Evolutionary conservation across 2,888 invertebrate genomes (phyloP).

Genomic region (Hypolimnas misippus): DNA sequence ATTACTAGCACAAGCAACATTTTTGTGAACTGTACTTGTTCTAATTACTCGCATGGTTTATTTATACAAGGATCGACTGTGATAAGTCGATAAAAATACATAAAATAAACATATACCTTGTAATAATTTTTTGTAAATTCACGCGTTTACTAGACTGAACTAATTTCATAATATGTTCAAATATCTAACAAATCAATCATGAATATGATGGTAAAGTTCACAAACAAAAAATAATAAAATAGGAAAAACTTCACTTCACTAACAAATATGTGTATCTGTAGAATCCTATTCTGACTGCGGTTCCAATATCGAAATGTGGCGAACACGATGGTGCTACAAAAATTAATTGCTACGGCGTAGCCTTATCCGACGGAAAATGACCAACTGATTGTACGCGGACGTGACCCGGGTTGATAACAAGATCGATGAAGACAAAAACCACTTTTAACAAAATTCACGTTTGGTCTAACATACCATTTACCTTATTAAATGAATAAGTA

Average conservation of each 20-base stretch:
- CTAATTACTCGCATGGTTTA: too few species aligned
- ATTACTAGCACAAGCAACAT: background rate
- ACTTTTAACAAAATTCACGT: background rate
- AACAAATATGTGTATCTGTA: slow-evolving; percentile 18
- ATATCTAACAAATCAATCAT: too few species aligned
- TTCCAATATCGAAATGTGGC: slow-evolving; percentile 16
- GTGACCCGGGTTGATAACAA: slow-evolving; percentile 20
- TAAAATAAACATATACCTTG: too few species aligned
- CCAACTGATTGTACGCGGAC: slow-evolving; percentile 16
- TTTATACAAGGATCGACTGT: too few species aligned
- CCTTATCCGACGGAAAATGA: slow-evolving; percentile 21
- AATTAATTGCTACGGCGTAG: slow-evolving; percentile 31
- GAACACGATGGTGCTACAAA: slow-evolving; percentile 26
- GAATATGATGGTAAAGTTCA: too few species aligned
- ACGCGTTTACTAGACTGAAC: too few species aligned
- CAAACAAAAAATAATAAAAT: background rate
- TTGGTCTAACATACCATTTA: too few species aligned
- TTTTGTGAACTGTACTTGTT: too few species aligned
- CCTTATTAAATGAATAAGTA: too few species aligned
- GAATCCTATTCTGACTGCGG: slow-evolving; percentile 16
- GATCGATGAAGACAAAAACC: background rate
- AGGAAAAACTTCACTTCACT: background rate
- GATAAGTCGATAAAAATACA: too few species aligned
- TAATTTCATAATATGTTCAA: too few species aligned
- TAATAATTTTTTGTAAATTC: too few species aligned